Evolutionary conservation across 2,888 invertebrate species (phyloP).

Genomic region (Atethmia centrago): DNA sequence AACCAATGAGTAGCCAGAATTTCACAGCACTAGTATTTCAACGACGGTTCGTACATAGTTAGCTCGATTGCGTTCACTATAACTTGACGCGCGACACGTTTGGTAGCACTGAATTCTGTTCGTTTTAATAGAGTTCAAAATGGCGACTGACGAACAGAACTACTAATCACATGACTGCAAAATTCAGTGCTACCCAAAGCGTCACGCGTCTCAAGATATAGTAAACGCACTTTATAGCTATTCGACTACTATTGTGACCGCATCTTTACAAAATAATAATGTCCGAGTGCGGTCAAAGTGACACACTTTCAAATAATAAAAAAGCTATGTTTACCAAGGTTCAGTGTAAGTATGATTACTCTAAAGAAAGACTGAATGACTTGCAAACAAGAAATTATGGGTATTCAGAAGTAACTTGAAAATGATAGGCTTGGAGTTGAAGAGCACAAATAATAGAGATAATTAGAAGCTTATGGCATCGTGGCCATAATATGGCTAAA

Average conservation of each 20-base stretch:
- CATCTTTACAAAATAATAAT: constrained; percentile 24
- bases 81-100: no score
- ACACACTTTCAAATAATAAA: constrained; percentile 50
- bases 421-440: constrained; percentile 39
- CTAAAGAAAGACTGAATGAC: constrained; percentile 43
- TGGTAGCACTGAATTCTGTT: no score
- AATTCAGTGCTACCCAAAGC: no score
- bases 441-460: constrained; percentile 29
- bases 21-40: no score
- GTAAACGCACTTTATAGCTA: not conserved
- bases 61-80: no score
- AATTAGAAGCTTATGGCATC: constrained; percentile 20
- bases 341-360: constrained; percentile 41
- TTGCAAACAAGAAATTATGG: constrained; percentile 35
- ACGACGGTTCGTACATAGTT: no score
- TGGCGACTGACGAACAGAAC: no score
- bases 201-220: no score
- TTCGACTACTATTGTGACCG: not conserved
- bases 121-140: no score
- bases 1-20: no score
- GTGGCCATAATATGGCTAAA: not conserved
- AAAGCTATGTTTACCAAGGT: constrained; percentile 27
- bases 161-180: no score
- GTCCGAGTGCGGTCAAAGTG: constrained; percentile 24
- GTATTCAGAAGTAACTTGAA: constrained; percentile 25